phyloP scores from a whole-genome alignment of 2,888 invertebrate species.

The Mongoloraphidia duomilia region DNA sequence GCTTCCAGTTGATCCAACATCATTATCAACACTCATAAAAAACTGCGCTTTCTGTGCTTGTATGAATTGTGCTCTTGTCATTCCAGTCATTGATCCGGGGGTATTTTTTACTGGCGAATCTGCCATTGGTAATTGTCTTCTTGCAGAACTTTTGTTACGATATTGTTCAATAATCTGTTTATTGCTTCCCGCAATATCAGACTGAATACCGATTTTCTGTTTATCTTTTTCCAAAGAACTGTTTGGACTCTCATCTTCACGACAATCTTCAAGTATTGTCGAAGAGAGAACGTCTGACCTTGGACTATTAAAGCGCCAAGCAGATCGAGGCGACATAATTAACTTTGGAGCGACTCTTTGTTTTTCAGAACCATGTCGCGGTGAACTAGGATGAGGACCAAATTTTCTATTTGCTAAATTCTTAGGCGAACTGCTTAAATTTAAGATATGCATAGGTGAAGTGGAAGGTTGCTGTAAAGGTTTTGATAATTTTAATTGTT shows the following conservation, averaged over 20 bases:
- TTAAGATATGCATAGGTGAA: slow-evolving; percentile 42
- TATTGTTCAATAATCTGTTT: too few relatives aligned
- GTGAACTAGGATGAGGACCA: slow-evolving; percentile 36
- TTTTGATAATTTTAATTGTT: slow-evolving; percentile 56
- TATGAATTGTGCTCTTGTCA: slow-evolving; percentile 35
- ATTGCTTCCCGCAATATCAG: neutral
- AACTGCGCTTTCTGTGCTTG: slow-evolving; percentile 48
- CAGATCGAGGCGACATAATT: slow-evolving; percentile 52
- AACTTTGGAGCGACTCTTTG: slow-evolving; percentile 32
- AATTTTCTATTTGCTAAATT: slow-evolving; percentile 49
- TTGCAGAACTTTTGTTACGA: too few relatives aligned
- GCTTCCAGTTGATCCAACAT: neutral
- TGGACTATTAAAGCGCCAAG: slow-evolving; percentile 59
- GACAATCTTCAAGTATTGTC: slow-evolving; percentile 74
- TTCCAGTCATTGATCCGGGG: neutral
- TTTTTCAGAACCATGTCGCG: slow-evolving; percentile 24
- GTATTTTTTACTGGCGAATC: too few relatives aligned
- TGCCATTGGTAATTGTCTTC: too few relatives aligned
- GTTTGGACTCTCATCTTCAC: slow-evolving; percentile 58
- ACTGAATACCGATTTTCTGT: neutral
- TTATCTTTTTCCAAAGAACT: slow-evolving; percentile 38
- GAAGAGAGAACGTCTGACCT: slow-evolving; percentile 73
- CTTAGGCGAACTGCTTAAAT: slow-evolving; percentile 56
- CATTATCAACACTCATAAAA: slow-evolving; percentile 21
- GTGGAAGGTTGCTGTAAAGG: slow-evolving; percentile 29